phyloP scores from a whole-genome alignment of 2,888 invertebrate genomes.

The Mythimna impura region DNA sequence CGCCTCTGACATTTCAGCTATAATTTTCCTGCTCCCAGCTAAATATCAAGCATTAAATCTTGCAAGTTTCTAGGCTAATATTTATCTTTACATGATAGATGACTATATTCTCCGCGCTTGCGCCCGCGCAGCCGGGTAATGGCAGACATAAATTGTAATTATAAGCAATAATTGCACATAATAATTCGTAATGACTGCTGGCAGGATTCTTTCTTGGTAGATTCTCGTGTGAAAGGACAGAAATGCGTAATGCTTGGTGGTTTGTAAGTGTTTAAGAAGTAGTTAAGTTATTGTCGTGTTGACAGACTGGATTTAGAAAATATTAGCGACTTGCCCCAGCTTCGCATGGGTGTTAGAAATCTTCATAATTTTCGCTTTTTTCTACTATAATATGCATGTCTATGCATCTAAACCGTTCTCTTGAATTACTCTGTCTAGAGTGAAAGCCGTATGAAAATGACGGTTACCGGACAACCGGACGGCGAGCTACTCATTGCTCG shows the following conservation, averaged over 20 bases:
- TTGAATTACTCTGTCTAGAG: too few relatives aligned
- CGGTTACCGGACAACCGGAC: too few relatives aligned
- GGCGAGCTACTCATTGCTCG: too few relatives aligned
- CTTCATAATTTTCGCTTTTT: too few relatives aligned
- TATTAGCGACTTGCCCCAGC: too few relatives aligned
- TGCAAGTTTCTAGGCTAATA: constrained; percentile 50
- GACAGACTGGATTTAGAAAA: constrained; percentile 15
- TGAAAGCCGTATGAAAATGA: too few relatives aligned
- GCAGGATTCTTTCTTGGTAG: constrained; percentile 47
- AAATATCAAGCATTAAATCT: constrained; percentile 58
- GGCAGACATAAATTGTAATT: constrained; percentile 62
- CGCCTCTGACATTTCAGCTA: constrained; percentile 45
- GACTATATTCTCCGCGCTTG: constrained; percentile 53
- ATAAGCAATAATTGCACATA: constrained; percentile 65
- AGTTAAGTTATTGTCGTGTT: constrained; percentile 18
- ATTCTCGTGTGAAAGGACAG: constrained; percentile 41
- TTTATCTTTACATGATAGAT: constrained; percentile 62
- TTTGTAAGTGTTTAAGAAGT: constrained; percentile 11
- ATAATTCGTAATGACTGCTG: constrained; percentile 59
- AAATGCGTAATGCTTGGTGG: background rate
- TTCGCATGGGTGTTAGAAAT: background rate
- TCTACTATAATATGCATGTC: too few relatives aligned
- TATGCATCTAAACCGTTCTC: background rate
- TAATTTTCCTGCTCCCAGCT: constrained; percentile 51
- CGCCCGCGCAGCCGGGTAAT: constrained; percentile 44